Base-by-base conservation (phyloP, 2,113 vertebrate species). In the Phalacrocorax brasilianus region DNA sequence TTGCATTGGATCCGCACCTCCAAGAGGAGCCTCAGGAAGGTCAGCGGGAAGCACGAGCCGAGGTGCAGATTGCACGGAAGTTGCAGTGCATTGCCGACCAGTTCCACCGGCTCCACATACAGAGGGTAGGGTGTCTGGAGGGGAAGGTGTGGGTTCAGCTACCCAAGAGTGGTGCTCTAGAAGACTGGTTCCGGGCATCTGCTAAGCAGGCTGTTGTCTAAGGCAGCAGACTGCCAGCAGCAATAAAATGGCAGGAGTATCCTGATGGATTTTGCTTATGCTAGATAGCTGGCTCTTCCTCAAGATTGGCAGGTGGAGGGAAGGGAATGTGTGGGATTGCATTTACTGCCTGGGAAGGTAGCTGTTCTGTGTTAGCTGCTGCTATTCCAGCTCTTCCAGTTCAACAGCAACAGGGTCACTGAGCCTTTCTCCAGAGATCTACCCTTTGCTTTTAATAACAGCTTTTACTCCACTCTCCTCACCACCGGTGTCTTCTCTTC, bases 61-160 rank as follows among this genome's bases (percentile, higher is more conserved):
- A 98, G 95, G 97, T 98, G 91, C 98, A 98, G 97, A 98, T 98
- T 65, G 98, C 98, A 83, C 97, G 97, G 87, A 98, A 98, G 91
- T 91, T 98, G 92, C 98, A 98, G 93, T 97, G 98, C 96, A 98
- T 98, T 81, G 98, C 98, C 6, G 98, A 98, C 97, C 98, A 98
- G 93, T 98, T 98, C 95, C 98, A 98, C 93, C 98, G 97, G 91
- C 98, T 98, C 95, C 98, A 98, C 71, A 87, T 98, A 83, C 98
- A 98, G 95, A 98, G 98, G 97, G 98, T 98, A 98, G 97, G 98
- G 61, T 88, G 21, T 11, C 77, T 91, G 90, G 47, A 58, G 62
- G 79, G 74, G 49, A 55, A 23, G 42, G 49, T 38, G 87, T 52
- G 49, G 45, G 24, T 11, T 80, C 66, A 55, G 40, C 71, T 88